Evolutionary conservation across 2,888 invertebrate species (phyloP).

Genomic region (Sylvicola cinctus): DNA sequence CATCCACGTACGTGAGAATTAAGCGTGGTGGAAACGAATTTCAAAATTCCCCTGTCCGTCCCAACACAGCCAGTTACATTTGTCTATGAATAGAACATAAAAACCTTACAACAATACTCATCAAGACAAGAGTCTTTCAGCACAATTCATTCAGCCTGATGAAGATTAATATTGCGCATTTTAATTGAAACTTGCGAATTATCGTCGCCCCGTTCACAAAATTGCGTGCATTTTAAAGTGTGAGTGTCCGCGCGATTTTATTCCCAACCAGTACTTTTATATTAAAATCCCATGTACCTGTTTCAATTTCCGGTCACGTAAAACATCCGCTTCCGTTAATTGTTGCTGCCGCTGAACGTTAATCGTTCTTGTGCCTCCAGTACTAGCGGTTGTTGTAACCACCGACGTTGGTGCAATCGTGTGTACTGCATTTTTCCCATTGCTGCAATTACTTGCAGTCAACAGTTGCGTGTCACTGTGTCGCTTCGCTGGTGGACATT

Average conservation of each 20-base stretch:
- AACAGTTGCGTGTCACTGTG: no score
- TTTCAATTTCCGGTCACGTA: slow-evolving; percentile 9
- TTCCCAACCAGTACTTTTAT: background rate
- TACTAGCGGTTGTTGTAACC: slow-evolving; percentile 3
- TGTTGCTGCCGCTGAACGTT: slow-evolving; percentile 2
- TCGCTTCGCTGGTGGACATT: no score
- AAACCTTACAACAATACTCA: no score
- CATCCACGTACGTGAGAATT: no score
- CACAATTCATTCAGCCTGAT: background rate
- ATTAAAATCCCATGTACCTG: slow-evolving; percentile 5
- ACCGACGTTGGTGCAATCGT: background rate
- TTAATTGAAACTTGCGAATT: background rate
- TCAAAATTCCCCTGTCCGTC: no score
- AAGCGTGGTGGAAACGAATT: no score
- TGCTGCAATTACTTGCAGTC: no score
- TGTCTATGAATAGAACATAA: no score
- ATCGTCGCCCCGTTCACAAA: background rate
- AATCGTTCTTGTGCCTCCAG: slow-evolving; percentile 2
- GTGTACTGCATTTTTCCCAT: background rate
- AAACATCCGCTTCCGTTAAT: slow-evolving; percentile 4
- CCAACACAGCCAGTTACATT: no score
- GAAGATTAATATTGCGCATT: background rate
- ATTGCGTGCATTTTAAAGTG: background rate
- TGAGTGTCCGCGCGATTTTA: no score
- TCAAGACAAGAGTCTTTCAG: no score